Evolutionary conservation across 2,113 vertebrate genomes (phyloP), one percentile per base, ranked within the genome.

Genomic region (Petromus typicus): DNA sequence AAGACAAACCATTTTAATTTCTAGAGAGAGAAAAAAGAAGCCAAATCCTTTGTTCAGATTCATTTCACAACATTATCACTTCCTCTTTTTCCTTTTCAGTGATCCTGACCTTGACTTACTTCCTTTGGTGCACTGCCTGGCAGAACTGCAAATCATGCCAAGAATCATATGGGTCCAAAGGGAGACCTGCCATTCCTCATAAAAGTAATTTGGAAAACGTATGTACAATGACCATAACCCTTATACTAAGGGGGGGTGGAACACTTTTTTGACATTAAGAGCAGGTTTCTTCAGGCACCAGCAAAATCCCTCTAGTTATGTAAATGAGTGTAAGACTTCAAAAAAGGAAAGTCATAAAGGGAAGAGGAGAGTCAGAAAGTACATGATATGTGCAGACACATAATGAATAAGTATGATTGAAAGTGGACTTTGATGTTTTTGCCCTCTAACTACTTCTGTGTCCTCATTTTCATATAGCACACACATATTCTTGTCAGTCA

Each of bases 271-370:
- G 25, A 61, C 69, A 57, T 57, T 85, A 96, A 97, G 37, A 94
- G 51, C 23, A 88, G 73, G 4, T 48, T 51, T 97, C 92, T 78
- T 93, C 71, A 51, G 90, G 79, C 71, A 69, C 48, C 79, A 14
- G 32, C 32, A 63, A 85, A 83, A 96, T 82, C 32, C 67, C 93
- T 96, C 59, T 34, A 96, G 96, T 96, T 96, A 97, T 92, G 87
- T 30, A 98, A 98, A 97, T 98, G 75, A 96, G 87, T 79, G 25
- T 82, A 45, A 30, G 92, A 96, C 92, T 97, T 98, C 85, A 97
- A 97, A 97, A 96, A 85, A 97, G 90, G 91, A 88, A 67, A 97
- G 51, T 95, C 95, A 92, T 22, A 23, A 84, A 93, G 25, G 17
- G 71, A 92, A 94, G 97, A 94, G 83, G 32, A 63, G 43, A 80